Evolutionary conservation across 2,888 invertebrate genomes (phyloP).

Genomic region (Eilema caniola): DNA sequence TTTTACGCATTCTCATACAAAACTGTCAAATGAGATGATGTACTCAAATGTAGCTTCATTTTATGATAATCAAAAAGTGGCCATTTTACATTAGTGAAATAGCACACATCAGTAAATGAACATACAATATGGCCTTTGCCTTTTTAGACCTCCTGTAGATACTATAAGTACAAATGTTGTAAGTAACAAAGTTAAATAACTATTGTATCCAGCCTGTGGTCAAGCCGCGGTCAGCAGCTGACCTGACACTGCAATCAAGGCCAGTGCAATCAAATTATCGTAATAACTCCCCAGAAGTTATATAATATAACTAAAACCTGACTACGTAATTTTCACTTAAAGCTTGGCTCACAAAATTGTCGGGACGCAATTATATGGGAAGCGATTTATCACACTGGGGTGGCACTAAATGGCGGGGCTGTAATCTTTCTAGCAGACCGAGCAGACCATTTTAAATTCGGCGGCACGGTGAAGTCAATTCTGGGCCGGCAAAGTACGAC

Average conservation of each 20-base stretch:
- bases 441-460: constrained; percentile 44
- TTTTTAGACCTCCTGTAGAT: no score
- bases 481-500: background rate
- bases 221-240: background rate
- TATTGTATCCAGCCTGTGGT: background rate
- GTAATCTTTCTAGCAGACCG: constrained; percentile 57
- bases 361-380: constrained; percentile 41
- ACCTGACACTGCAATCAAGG: background rate
- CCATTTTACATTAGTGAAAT: no score
- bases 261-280: background rate
- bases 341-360: constrained; percentile 7
- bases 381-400: constrained; percentile 50
- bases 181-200: background rate
- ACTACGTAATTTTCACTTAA: background rate
- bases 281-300: background rate
- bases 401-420: constrained; percentile 45
- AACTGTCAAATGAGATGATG: no score
- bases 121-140: no score
- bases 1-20: no score
- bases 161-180: background rate
- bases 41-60: no score
- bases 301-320: background rate
- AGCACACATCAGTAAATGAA: no score
- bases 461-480: constrained; percentile 29
- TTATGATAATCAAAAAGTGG: no score